Percentiles rank a stretch among this genome's conserved stretches.
Conservation (phyloP, 2,113 vertebrate species). For the Lepisosteus osseus region DNA sequence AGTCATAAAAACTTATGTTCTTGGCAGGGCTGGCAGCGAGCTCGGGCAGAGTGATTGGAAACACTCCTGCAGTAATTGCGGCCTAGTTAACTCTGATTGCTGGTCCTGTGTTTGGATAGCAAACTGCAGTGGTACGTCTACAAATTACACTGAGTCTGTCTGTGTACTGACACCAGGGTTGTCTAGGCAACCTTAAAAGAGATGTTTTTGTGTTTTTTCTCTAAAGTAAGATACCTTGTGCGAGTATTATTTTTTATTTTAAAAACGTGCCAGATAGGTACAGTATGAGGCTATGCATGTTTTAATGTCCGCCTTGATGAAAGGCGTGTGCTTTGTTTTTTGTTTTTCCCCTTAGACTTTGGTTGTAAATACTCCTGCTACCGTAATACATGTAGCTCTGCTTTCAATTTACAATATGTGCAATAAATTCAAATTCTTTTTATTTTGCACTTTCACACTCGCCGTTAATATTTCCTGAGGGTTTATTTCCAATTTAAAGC, state of each 20-base stretch:
- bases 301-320: not conserved
- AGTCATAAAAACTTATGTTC: slow-evolving; percentile 34
- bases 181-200: not conserved
- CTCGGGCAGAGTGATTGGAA: slow-evolving; percentile 47
- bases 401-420: slow-evolving; percentile 14
- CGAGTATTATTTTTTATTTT: not conserved
- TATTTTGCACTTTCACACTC: not conserved
- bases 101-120: slow-evolving; percentile 63
- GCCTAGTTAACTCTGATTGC: slow-evolving; percentile 62
- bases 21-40: slow-evolving; percentile 42
- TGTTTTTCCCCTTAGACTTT: not conserved
- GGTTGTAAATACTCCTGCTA: not conserved
- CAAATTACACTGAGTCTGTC: slow-evolving; percentile 50
- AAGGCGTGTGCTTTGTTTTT: not conserved
- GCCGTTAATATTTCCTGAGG: not conserved
- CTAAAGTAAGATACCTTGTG: not conserved
- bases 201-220: slow-evolving; percentile 14
- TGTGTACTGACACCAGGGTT: slow-evolving; percentile 9
- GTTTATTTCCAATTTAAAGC: not conserved
- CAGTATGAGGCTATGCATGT: not conserved
- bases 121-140: slow-evolving; percentile 55
- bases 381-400: not conserved
- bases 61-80: slow-evolving; percentile 49
- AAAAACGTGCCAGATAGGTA: not conserved
- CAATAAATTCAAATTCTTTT: slow-evolving; percentile 2